Evolutionary conservation across 2,888 invertebrate genomes (phyloP).

Genomic region (Meloe dianella): DNA sequence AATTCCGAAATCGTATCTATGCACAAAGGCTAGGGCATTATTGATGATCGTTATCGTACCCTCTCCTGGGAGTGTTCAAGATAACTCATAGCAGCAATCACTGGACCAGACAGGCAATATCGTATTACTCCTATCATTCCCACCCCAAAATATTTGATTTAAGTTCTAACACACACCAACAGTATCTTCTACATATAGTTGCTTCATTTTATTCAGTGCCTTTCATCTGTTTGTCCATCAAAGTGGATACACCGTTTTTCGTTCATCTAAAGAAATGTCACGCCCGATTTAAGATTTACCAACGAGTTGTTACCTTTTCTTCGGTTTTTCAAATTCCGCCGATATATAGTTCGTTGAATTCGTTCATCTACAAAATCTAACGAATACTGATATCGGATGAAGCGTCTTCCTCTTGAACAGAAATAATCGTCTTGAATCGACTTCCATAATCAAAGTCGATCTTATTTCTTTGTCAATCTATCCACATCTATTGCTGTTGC

Average conservation of each 20-base stretch:
- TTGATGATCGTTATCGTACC: slow-evolving; percentile 48
- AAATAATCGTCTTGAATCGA: slow-evolving; percentile 48
- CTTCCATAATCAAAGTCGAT: slow-evolving; percentile 50
- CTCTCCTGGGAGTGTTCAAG: slow-evolving; percentile 46
- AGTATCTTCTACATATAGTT: neutral
- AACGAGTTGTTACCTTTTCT: slow-evolving; percentile 30
- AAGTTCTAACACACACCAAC: neutral
- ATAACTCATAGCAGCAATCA: slow-evolving; percentile 47
- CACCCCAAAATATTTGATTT: neutral
- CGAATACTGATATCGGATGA: slow-evolving; percentile 42
- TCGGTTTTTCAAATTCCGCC: slow-evolving; percentile 20
- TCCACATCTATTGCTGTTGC: slow-evolving; percentile 27
- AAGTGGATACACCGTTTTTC: slow-evolving; percentile 24
- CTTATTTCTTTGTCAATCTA: slow-evolving; percentile 37
- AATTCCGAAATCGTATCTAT: slow-evolving; percentile 39
- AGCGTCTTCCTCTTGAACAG: slow-evolving; percentile 25
- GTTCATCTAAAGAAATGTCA: slow-evolving; percentile 33
- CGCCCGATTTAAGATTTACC: slow-evolving; percentile 40
- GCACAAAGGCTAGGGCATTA: slow-evolving; percentile 41
- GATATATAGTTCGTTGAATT: slow-evolving; percentile 31
- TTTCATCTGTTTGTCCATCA: slow-evolving; percentile 39
- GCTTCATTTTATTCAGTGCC: slow-evolving; percentile 13
- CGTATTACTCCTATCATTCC: slow-evolving; percentile 48
- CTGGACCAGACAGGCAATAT: slow-evolving; percentile 45
- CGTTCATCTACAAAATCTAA: slow-evolving; percentile 38